Conservation (phyloP, 1,140 invertebrate genomes). For the Brachionus manjavacas region DNA sequence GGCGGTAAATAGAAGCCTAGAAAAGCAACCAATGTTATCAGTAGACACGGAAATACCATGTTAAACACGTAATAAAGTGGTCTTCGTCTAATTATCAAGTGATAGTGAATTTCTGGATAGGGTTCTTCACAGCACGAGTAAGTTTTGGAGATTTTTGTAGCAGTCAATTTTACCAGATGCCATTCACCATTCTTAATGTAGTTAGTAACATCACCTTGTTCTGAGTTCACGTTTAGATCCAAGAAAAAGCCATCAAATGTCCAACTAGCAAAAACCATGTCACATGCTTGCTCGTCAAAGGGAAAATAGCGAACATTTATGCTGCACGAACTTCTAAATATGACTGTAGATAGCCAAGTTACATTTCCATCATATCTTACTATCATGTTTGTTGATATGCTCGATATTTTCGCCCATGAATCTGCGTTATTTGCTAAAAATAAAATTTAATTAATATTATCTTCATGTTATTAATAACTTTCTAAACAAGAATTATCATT, state of each 20-base stretch:
- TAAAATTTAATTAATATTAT: not conserved
- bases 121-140: conserved; percentile 66
- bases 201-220: conserved; percentile 56
- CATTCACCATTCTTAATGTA: conserved; percentile 54
- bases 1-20: conserved; percentile 85
- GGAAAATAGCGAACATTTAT: conserved; percentile 60
- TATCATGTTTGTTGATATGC: conserved; percentile 56
- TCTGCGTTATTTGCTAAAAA: conserved; percentile 39
- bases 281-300: conserved; percentile 69
- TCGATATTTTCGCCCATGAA: conserved; percentile 22
- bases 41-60: conserved; percentile 75
- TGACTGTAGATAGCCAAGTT: conserved; percentile 60
- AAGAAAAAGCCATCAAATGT: conserved; percentile 49
- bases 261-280: conserved; percentile 35
- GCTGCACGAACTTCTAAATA: conserved; percentile 60
- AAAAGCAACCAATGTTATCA: conserved; percentile 77
- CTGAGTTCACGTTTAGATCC: conserved; percentile 47
- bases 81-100: conserved; percentile 65
- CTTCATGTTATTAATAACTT: not conserved
- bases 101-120: conserved; percentile 54
- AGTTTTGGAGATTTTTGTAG: conserved; percentile 66
- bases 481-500: not conserved
- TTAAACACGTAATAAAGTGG: conserved; percentile 89
- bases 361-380: conserved; percentile 58
- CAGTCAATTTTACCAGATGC: conserved; percentile 69